Conservation (phyloP, 2,888 invertebrate genomes). For the Ormyrus thymus region DNA sequence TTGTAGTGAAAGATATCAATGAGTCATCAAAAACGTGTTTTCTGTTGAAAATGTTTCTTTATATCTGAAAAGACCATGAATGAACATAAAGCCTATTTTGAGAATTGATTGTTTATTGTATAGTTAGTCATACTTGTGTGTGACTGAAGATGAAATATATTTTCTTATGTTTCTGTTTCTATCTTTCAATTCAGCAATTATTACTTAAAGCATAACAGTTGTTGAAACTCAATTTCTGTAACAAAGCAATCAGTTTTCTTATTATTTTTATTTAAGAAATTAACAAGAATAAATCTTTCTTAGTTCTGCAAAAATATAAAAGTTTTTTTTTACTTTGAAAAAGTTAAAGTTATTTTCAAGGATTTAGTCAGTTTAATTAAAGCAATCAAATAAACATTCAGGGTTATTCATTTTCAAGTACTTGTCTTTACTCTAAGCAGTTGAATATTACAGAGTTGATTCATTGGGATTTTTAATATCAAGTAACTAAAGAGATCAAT, state of each 20-base stretch:
- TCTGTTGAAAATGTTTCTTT: conserved; percentile 11
- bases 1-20: conserved; percentile 25
- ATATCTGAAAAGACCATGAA: conserved; percentile 6
- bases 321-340: neutral
- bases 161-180: neutral
- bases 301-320: too few species aligned
- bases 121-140: neutral
- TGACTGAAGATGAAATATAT: neutral
- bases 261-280: neutral
- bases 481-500: too few species aligned
- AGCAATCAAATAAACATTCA: too few species aligned
- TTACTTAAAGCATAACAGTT: neutral
- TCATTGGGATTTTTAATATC: too few species aligned
- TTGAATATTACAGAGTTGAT: neutral
- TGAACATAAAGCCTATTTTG: conserved; percentile 1
- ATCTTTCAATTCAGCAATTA: neutral
- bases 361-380: neutral
- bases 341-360: neutral
- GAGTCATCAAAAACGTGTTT: conserved; percentile 39
- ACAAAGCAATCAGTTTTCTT: neutral
- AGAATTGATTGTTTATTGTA: neutral
- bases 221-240: neutral
- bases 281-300: too few species aligned
- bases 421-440: too few species aligned
- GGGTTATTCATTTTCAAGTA: too few species aligned